A percentile compares a stretch with the other conserved stretches of the same genome.
Evolutionary conservation across 2,888 invertebrate species (phyloP).

Genomic region (Pristionchus mayeri): DNA sequence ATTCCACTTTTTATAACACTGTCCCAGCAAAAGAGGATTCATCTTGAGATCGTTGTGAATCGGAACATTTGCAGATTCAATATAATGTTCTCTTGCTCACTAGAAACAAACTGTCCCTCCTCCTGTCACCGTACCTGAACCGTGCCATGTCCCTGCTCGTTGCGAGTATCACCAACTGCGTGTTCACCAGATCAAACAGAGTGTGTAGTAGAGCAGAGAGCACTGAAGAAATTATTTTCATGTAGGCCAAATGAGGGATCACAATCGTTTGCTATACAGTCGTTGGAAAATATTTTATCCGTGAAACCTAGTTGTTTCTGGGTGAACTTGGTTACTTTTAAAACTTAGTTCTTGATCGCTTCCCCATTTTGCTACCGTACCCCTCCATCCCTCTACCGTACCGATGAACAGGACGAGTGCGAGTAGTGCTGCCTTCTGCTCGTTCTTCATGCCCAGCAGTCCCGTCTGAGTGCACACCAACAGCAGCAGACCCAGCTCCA

Average conservation of each 20-base stretch:
- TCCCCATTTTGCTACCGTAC: neutral
- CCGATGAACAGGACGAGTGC: constrained; percentile 79
- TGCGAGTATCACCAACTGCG: constrained; percentile 79
- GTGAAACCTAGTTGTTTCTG: neutral
- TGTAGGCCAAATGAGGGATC: no score
- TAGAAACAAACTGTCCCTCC: constrained; percentile 75
- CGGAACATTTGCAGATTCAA: no score
- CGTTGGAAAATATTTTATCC: neutral
- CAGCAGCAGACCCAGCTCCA: constrained; percentile 80
- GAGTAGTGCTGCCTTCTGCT: constrained; percentile 79
- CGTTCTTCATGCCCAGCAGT: constrained; percentile 78
- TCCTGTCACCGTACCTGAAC: constrained; percentile 71
- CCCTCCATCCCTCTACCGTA: constrained; percentile 40
- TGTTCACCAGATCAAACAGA: constrained; percentile 80
- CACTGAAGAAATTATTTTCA: no score
- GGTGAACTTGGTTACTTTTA: neutral
- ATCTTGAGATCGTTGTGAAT: no score
- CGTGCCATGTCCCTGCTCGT: constrained; percentile 67
- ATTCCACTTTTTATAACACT: no score
- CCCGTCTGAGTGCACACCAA: constrained; percentile 80
- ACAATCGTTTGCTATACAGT: no score
- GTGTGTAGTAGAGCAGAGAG: constrained; percentile 80
- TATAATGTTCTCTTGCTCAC: no score
- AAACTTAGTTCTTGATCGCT: neutral
- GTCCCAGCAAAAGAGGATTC: no score